phyloP scores from a whole-genome alignment of 1,140 invertebrate genomes.

The Bombyx mandarina region DNA sequence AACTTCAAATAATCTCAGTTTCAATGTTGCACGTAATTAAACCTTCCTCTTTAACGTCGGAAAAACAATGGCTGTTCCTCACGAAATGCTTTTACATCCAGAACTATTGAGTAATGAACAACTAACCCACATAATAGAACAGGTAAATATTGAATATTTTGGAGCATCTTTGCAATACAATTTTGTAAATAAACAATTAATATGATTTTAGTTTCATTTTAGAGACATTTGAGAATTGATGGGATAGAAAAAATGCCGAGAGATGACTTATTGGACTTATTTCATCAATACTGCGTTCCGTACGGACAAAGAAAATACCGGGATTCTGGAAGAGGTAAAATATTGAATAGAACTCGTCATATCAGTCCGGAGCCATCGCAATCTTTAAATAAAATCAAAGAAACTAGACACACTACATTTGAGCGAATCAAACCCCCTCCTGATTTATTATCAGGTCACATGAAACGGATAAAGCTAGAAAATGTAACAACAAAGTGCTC shows the following conservation, averaged over 20 bases:
- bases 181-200: slow-evolving; percentile 4
- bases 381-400: slow-evolving; percentile 22
- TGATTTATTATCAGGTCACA: slow-evolving; percentile 41
- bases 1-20: too few species aligned
- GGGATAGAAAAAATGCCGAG: slow-evolving; percentile 38
- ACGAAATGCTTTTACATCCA: slow-evolving; percentile 53
- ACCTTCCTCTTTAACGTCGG: neutral
- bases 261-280: slow-evolving; percentile 48
- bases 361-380: slow-evolving; percentile 28
- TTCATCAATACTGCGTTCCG: slow-evolving; percentile 54
- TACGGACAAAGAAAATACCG: slow-evolving; percentile 53
- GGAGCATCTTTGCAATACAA: neutral
- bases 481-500: slow-evolving; percentile 14
- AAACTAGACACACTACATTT: slow-evolving; percentile 13
- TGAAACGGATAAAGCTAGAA: slow-evolving; percentile 53
- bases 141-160: slow-evolving; percentile 25
- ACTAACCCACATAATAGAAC: slow-evolving; percentile 43
- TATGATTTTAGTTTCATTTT: slow-evolving; percentile 11
- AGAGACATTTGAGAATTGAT: slow-evolving; percentile 48
- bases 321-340: slow-evolving; percentile 48
- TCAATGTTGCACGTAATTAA: too few species aligned
- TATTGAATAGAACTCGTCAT: slow-evolving; percentile 45
- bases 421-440: slow-evolving; percentile 50
- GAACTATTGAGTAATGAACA: slow-evolving; percentile 52
- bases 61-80: slow-evolving; percentile 37